Evolutionary conservation across 2,113 vertebrate genomes (phyloP).

Genomic region (Aviceda subcristata): DNA sequence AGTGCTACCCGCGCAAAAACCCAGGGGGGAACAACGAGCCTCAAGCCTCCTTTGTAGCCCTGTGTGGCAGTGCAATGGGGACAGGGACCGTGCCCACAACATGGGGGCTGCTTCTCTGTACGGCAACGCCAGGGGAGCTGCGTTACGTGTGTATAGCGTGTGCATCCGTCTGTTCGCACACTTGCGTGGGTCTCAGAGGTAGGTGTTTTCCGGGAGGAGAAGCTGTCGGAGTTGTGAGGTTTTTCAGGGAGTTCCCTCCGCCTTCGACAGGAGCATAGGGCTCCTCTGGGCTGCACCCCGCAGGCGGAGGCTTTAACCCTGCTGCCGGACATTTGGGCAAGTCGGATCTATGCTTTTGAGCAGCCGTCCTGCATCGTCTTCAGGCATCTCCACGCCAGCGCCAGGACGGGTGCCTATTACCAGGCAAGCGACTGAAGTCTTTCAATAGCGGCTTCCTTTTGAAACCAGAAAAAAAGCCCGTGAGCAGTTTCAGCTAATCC

Average conservation of each 20-base stretch:
- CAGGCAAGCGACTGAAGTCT: background rate
- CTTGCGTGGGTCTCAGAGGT: background rate
- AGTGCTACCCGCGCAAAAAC: background rate
- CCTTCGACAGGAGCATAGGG: background rate
- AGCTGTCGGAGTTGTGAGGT: background rate
- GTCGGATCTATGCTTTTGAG: background rate
- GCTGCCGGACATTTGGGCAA: background rate
- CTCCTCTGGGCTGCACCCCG: background rate
- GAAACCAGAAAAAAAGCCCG: background rate
- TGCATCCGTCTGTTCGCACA: background rate
- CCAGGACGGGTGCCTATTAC: background rate
- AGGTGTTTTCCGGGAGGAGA: background rate
- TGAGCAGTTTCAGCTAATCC: background rate
- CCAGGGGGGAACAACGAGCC: background rate
- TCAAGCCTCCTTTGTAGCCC: background rate
- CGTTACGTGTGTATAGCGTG: accelerated
- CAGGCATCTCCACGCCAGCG: background rate
- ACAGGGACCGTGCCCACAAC: background rate
- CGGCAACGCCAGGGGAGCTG: background rate
- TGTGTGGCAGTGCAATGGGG: background rate
- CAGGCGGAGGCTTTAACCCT: background rate
- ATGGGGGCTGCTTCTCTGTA: background rate
- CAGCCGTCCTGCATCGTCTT: background rate
- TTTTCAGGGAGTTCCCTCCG: background rate
- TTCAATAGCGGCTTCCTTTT: background rate